phyloP scores from a whole-genome alignment of 2,888 invertebrate species.

The Lasioglossum vierecki region DNA sequence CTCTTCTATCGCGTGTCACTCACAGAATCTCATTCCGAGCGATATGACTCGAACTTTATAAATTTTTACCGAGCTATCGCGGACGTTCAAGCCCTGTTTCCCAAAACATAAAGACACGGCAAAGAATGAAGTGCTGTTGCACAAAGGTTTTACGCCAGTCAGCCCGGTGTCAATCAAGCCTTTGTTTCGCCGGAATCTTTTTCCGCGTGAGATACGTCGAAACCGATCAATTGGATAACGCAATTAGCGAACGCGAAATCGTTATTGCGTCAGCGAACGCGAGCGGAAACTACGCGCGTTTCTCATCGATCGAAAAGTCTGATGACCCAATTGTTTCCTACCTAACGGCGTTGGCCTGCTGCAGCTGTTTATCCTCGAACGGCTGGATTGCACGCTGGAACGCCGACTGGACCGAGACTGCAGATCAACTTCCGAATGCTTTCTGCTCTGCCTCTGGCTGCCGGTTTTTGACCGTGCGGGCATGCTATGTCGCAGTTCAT shows the following conservation, averaged over 20 bases:
- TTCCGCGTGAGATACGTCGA: neutral
- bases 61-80: neutral
- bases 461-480: conserved; percentile 65
- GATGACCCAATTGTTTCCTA: conserved; percentile 72
- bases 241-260: conserved; percentile 16
- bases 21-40: neutral
- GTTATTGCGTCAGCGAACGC: conserved; percentile 21
- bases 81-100: neutral
- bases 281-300: conserved; percentile 29
- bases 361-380: conserved; percentile 78
- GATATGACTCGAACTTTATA: neutral
- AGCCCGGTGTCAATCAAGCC: neutral
- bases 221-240: neutral
- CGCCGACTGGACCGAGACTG: conserved; percentile 72
- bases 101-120: neutral
- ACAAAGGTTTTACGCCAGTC: neutral
- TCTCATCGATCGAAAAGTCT: conserved; percentile 58
- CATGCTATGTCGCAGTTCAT: conserved; percentile 56
- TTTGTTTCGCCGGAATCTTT: neutral
- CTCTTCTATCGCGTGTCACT: neutral
- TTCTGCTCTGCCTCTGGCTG: conserved; percentile 69
- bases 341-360: conserved; percentile 79
- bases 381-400: conserved; percentile 73
- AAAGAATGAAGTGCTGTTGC: neutral
- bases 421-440: conserved; percentile 71